A percentile compares a stretch with the other conserved stretches of the same genome.
phyloP scores from a whole-genome alignment of 1,140 invertebrate genomes.

The Atopsyche davidsoni region DNA sequence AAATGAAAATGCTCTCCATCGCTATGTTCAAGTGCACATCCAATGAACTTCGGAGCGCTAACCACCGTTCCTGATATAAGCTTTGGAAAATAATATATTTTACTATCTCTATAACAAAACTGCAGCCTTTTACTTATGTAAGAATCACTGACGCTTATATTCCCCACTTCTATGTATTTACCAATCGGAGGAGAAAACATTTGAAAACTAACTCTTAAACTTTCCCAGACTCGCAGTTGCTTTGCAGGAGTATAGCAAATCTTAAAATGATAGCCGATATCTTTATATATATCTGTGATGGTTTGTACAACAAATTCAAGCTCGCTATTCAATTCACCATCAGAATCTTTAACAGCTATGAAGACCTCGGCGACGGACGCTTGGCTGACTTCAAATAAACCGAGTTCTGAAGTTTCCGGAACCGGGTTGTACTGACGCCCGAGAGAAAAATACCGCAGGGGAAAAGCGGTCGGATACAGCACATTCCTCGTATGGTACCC shows the following conservation, averaged over 20 bases:
- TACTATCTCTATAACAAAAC: conserved; percentile 50
- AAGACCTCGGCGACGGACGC: conserved; percentile 54
- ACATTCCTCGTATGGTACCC: conserved; percentile 57
- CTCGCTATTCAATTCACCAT: conserved; percentile 38
- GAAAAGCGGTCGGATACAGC: conserved; percentile 49
- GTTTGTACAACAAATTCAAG: conserved; percentile 45
- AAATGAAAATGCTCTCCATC: conserved; percentile 33
- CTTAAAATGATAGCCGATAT: conserved; percentile 56
- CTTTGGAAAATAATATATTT: conserved; percentile 48
- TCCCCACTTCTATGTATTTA: conserved; percentile 58
- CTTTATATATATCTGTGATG: conserved; percentile 49
- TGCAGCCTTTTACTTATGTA: conserved; percentile 64
- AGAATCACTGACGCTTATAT: conserved; percentile 55
- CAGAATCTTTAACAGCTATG: conserved; percentile 40
- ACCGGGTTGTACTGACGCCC: conserved; percentile 58
- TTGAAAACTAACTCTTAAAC: conserved; percentile 56
- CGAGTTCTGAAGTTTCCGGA: conserved; percentile 33
- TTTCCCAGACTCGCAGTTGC: conserved; percentile 53
- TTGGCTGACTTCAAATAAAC: conserved; percentile 58
- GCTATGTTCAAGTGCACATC: conserved; percentile 59
- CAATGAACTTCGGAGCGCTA: conserved; percentile 58
- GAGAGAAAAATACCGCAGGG: conserved; percentile 54
- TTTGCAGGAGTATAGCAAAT: conserved; percentile 50
- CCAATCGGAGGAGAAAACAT: conserved; percentile 56
- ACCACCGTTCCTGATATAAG: conserved; percentile 58